Base-by-base conservation (phyloP, 2,888 invertebrate genomes). In the Pocota personata region DNA sequence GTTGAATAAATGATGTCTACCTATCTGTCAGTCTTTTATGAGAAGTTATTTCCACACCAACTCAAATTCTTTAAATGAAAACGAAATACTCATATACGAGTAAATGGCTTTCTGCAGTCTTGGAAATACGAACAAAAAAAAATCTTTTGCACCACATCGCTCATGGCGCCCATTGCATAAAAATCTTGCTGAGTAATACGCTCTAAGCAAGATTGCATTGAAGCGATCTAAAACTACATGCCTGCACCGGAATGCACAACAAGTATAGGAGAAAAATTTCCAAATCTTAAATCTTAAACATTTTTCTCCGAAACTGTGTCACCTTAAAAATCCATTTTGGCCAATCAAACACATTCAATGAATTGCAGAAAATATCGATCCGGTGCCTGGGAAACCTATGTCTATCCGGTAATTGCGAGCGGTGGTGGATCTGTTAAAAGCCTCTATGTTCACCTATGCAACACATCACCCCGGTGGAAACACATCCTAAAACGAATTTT, bases 171-270 rank as follows among this genome's bases (percentile, higher is more conserved):
- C 43, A 57, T 57, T 72, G 27, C 77, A 14, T 69, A 24, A 21
- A 19, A 55, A 78, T 77, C 77, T n/a, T n/a, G 78, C 72, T 83
- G 72, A 72, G 60, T 83, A 52, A 78, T n/a, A n/a, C 60, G 78
- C 72, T 55, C 67, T 60, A 67, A 46, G 62, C 72, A 66, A 73
- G 83, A 73, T 62, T 73, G 67, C 58, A 2, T 43, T 55, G 8
- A 37, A 19, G 67, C 37, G n/a, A n/a, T n/a, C n/a, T n/a, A 55
- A 73, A 72, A 67, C 72, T 72, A 46, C 52, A 58, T 46, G 58
- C 43, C 66, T 52, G 71, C 71, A 66, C 40, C 19, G 32, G 35
- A 57, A 57, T 64, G 16, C 3, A 30, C 52, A 60, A 46, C 30
- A 50, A 19, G 27, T 27, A 14, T 14, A 10, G 2, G n/a, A 62